phyloP scores from a whole-genome alignment of 2,113 vertebrate genomes.

The Notarius quadriscutis region DNA sequence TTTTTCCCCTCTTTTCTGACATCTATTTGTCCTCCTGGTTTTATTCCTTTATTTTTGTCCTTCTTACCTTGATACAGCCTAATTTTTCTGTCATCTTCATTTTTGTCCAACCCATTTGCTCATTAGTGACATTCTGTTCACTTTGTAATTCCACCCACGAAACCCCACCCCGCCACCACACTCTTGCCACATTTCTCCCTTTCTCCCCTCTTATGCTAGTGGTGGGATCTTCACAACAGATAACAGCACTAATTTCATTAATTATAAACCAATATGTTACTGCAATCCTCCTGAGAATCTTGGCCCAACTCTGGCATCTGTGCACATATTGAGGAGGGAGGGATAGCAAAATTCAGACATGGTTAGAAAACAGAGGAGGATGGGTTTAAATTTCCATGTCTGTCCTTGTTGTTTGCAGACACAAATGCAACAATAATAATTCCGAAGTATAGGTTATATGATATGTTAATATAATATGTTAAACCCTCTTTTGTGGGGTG shows the following conservation, averaged over 20 bases:
- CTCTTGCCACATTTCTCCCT: constrained; percentile 4
- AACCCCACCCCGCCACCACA: neutral
- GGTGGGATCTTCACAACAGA: constrained; percentile 85
- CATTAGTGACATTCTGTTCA: constrained; percentile 51
- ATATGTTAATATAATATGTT: constrained; percentile 21
- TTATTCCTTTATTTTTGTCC: constrained; percentile 12
- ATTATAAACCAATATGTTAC: constrained; percentile 95
- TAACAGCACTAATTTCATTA: constrained; percentile 94
- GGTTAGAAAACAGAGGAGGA: constrained; percentile 30
- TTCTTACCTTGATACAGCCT: constrained; percentile 34
- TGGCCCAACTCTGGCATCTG: constrained; percentile 91
- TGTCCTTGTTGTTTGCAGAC: constrained; percentile 45
- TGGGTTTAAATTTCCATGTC: constrained; percentile 1
- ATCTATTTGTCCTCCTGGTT: constrained; percentile 45
- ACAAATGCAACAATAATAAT: constrained; percentile 1
- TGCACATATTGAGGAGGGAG: constrained; percentile 43
- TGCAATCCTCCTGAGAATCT: constrained; percentile 83
- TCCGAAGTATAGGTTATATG: constrained; percentile 8
- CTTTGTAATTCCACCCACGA: constrained; percentile 24
- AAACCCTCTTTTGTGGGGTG: neutral
- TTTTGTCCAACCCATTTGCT: constrained; percentile 47
- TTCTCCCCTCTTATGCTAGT: constrained; percentile 48
- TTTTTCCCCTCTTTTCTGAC: neutral
- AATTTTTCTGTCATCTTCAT: constrained; percentile 46
- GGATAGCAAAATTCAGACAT: constrained; percentile 21